Percentiles rank a stretch among this genome's conserved stretches.
Evolutionary conservation across 2,888 invertebrate species (phyloP).

Genomic region (Salpingus planirostris): DNA sequence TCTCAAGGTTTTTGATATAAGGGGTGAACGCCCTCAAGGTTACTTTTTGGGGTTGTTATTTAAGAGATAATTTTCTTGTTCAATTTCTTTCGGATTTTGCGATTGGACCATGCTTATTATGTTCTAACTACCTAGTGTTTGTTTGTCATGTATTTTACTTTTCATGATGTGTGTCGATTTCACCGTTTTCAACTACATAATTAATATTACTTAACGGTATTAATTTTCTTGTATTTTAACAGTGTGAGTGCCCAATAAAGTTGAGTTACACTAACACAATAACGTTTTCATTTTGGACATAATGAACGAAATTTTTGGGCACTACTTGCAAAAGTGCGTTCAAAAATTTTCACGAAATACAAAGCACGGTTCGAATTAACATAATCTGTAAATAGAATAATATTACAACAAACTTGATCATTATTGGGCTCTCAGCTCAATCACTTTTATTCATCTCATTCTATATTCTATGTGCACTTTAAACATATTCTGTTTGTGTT

Average conservation of each 20-base stretch:
- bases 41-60: no score
- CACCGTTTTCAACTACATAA: no score
- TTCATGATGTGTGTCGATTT: not conserved
- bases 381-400: conserved; percentile 21
- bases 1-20: no score
- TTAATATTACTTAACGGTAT: no score
- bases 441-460: conserved; percentile 17
- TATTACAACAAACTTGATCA: conserved; percentile 13
- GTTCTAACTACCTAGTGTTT: no score
- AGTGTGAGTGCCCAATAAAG: conserved; percentile 43
- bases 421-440: conserved; percentile 44
- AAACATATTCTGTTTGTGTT: conserved; percentile 26
- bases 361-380: conserved; percentile 42
- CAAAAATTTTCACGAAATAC: conserved; percentile 25
- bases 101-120: no score
- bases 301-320: conserved; percentile 21
- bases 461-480: conserved; percentile 27
- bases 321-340: conserved; percentile 18
- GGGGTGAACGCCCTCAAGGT: no score
- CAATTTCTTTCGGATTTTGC: no score
- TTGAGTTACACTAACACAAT: conserved; percentile 37
- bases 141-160: not conserved
- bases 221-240: not conserved
- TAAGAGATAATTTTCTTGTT: no score
- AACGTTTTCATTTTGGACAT: conserved; percentile 28